Conservation (phyloP, 2,888 invertebrate genomes). For the Agapostemon virescens region DNA sequence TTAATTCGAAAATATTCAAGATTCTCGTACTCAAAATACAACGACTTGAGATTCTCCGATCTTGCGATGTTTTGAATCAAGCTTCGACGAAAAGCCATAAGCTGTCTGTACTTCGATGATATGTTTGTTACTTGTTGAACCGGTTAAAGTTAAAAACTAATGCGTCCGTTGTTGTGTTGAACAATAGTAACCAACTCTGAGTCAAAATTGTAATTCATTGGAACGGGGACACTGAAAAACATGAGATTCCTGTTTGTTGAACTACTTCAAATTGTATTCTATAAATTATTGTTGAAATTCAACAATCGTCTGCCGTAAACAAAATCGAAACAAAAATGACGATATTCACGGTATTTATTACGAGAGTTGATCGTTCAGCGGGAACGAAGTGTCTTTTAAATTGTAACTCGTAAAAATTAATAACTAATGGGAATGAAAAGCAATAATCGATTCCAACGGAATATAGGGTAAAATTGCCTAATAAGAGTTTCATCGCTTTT, state of each 20-base stretch:
- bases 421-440: background rate
- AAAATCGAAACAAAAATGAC: background rate
- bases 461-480: background rate
- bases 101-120: background rate
- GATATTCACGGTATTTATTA: background rate
- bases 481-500: too few species aligned
- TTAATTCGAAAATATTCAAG: background rate
- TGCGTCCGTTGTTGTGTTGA: background rate
- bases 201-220: background rate
- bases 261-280: background rate
- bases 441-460: background rate
- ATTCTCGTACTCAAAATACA: background rate
- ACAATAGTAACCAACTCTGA: background rate
- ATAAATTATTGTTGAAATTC: background rate
- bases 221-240: background rate
- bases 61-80: background rate
- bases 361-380: too few species aligned
- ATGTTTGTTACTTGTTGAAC: slow-evolving; percentile 4
- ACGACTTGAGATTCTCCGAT: background rate
- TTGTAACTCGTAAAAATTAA: background rate
- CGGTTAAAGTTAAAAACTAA: slow-evolving; percentile 1
- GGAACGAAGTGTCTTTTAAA: background rate
- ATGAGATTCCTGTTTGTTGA: background rate
- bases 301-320: background rate
- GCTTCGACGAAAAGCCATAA: background rate